Conservation (phyloP, 2,113 vertebrate species). For the Brachyhypopomus occidentalis region DNA sequence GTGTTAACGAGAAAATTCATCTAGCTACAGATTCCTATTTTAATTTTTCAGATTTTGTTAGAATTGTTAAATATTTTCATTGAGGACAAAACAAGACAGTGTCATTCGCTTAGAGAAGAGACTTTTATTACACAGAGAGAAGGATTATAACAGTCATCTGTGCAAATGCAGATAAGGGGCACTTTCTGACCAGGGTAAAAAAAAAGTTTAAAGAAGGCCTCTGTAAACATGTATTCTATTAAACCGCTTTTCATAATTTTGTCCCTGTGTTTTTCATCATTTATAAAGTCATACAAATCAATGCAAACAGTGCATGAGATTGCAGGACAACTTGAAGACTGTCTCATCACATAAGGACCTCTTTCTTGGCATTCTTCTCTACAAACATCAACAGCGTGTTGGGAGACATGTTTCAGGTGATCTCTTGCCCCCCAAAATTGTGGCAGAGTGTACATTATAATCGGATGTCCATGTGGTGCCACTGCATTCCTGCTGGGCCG, state of each 20-base stretch:
- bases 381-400: conserved; percentile 2
- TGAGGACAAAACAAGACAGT: too few relatives aligned
- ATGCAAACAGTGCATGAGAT: background rate
- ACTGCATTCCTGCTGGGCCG: conserved; percentile 21
- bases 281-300: background rate
- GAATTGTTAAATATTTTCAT: background rate
- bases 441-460: conserved; percentile 23
- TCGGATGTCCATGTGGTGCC: conserved; percentile 9
- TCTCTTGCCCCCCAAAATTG: conserved; percentile 13
- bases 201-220: background rate
- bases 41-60: background rate
- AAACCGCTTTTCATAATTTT: too few relatives aligned
- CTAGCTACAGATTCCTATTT: background rate
- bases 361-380: conserved; percentile 17
- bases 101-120: background rate
- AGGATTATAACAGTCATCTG: background rate
- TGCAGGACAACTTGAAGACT: background rate
- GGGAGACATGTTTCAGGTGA: conserved; percentile 4
- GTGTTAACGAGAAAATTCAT: background rate
- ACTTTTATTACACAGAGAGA: background rate
- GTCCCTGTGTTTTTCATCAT: too few relatives aligned
- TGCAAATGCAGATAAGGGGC: background rate
- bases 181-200: background rate
- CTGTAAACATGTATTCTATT: too few relatives aligned
- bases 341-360: conserved; percentile 5